Conservation (phyloP, 2,888 invertebrate species). For the Xylocampa areola region DNA sequence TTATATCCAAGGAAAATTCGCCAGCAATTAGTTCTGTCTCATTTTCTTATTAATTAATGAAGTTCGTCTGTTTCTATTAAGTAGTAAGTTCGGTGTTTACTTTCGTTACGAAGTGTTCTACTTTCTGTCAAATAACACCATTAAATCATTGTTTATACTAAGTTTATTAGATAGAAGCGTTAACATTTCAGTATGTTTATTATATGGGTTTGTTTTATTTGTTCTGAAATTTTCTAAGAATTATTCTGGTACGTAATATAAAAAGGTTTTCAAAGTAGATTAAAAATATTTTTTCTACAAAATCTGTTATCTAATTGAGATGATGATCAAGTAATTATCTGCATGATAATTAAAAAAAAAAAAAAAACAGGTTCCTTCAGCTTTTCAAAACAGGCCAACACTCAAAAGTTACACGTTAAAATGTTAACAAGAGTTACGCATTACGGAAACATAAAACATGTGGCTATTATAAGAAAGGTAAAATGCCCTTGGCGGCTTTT, state of each 20-base stretch:
- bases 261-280: too few species aligned
- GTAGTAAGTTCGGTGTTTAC: slow-evolving; percentile 45
- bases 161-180: slow-evolving; percentile 22
- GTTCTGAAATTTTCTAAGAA: too few species aligned
- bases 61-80: slow-evolving; percentile 48
- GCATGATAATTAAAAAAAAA: too few species aligned
- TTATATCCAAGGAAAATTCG: slow-evolving; percentile 12
- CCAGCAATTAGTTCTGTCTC: slow-evolving; percentile 42
- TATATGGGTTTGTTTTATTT: too few species aligned
- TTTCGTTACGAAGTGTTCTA: slow-evolving; percentile 44
- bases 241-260: neutral
- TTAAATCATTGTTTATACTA: slow-evolving; percentile 35
- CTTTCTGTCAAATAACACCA: slow-evolving; percentile 39
- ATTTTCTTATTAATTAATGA: slow-evolving; percentile 52
- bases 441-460: slow-evolving; percentile 48
- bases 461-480: slow-evolving; percentile 51
- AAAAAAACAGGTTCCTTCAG: slow-evolving; percentile 26
- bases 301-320: too few species aligned
- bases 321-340: too few species aligned
- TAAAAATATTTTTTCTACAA: too few species aligned
- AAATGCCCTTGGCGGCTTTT: slow-evolving; percentile 56
- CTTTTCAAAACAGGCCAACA: slow-evolving; percentile 3
- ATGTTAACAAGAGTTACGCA: slow-evolving; percentile 31
- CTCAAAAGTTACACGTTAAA: slow-evolving; percentile 27
- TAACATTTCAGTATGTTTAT: slow-evolving; percentile 7